Evolutionary conservation across 2,888 invertebrate species (phyloP).

Genomic region (Poecilobothrus nobilitatus): DNA sequence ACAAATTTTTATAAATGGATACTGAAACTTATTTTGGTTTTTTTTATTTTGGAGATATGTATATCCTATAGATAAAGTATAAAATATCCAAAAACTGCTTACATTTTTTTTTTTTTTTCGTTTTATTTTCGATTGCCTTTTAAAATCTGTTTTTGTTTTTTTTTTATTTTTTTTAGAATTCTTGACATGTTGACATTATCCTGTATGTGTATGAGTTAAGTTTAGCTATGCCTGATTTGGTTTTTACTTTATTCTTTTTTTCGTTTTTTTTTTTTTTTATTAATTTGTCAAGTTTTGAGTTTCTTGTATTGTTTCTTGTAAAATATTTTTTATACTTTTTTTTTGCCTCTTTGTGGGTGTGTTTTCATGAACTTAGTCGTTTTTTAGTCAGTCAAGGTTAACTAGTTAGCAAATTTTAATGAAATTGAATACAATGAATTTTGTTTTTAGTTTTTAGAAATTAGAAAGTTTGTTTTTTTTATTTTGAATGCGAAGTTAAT

Average conservation of each 20-base stretch:
- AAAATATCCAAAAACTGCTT: too few species aligned
- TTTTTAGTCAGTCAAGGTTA: slow-evolving; percentile 6
- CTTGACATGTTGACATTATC: neutral
- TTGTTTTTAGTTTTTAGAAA: neutral
- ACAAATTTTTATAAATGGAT: too few species aligned
- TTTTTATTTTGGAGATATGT: too few species aligned
- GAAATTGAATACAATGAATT: neutral
- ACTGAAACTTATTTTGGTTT: too few species aligned
- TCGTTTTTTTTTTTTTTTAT: neutral
- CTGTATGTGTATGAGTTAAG: neutral
- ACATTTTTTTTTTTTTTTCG: too few species aligned
- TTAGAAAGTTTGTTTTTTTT: neutral
- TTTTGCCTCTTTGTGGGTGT: neutral
- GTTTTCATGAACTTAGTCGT: neutral
- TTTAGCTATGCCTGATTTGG: neutral
- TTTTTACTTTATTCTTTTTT: neutral
- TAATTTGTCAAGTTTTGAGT: neutral
- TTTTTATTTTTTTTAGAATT: neutral
- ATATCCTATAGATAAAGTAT: too few species aligned
- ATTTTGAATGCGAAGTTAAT: neutral
- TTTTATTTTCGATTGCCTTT: too few species aligned
- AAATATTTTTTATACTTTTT: neutral
- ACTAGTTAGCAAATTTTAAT: neutral
- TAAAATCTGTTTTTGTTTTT: too few species aligned
- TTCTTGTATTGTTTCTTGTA: neutral